phyloP scores from a whole-genome alignment of 2,797 vertebrate genomes.

The Valencia hispanica region DNA sequence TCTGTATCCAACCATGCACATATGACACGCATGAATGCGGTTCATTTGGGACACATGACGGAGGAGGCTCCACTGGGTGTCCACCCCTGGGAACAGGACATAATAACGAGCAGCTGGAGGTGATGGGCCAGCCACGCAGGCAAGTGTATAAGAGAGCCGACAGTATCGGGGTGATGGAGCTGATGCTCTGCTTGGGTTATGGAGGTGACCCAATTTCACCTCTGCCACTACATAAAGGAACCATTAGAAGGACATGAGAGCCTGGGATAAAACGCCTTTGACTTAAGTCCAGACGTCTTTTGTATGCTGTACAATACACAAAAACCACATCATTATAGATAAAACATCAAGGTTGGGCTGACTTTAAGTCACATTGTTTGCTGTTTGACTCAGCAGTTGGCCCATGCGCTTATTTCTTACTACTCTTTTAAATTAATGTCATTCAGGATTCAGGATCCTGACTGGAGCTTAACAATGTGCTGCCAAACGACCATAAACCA shows the following conservation, averaged over 20 bases:
- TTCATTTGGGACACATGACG: slow-evolving; percentile 36
- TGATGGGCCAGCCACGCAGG: slow-evolving; percentile 56
- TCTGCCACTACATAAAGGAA: slow-evolving; percentile 60
- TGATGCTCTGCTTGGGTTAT: slow-evolving; percentile 51
- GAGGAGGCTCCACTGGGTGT: slow-evolving; percentile 38
- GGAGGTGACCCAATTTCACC: slow-evolving; percentile 77
- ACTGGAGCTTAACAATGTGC: slow-evolving; percentile 39
- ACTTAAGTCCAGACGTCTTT: slow-evolving; percentile 5
- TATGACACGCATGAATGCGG: slow-evolving; percentile 6
- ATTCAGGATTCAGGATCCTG: background rate
- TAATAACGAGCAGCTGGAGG: slow-evolving; percentile 77
- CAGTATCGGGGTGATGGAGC: slow-evolving; percentile 54
- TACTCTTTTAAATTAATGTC: background rate
- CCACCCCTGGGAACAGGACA: slow-evolving; percentile 70
- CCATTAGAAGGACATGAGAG: slow-evolving; percentile 47
- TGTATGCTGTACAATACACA: background rate
- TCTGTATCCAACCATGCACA: background rate
- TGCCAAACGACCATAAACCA: slow-evolving; percentile 36
- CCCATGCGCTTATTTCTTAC: slow-evolving; percentile 5
- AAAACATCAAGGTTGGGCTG: background rate
- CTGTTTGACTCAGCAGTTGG: background rate
- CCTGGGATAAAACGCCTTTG: slow-evolving; percentile 15
- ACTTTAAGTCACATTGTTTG: slow-evolving; percentile 16
- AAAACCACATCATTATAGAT: background rate
- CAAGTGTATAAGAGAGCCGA: slow-evolving; percentile 59